Base-by-base conservation (phyloP, 1,140 invertebrate species). In the Musca domestica region DNA sequence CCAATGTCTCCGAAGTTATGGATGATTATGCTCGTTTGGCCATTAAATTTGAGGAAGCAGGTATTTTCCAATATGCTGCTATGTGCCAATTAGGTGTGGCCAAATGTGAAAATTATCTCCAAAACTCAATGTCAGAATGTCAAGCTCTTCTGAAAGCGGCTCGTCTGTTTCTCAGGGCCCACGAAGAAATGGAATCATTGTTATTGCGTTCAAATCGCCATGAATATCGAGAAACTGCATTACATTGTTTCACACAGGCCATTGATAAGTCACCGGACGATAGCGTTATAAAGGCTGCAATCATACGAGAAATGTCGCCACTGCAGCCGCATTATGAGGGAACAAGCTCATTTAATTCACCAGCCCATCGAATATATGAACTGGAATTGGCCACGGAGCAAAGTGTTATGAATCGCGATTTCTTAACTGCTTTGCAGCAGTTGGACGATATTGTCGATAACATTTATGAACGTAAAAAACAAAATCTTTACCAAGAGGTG, bases 391-490 rank as follows among this genome's bases (percentile, higher is more conserved):
- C 71, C 9, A 76, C 80, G 1, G 73, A 77, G 30, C 58, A 70
- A 20, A 68, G 71, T 17, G 69, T 80, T 2, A 66, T 71, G 25
- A 68, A 71, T 0, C 67, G 67, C 2, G 77, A 82, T 64, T 81
- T 72, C 47, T 67, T 78, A 0, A 68, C 48, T 9, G 78, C 80
- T 1, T 61, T 82, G 41, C 78, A 75, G 17, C 77, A 80, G 56
- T 66, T 78, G 23, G 78, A 80, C 25, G 80, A 82, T 65, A 81
- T 82, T 67, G 75, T 76, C 17, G 80, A 82, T 22, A 76, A 81
- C 52, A 73, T 82, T 0, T 75, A 74, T n/a, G 80, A 82, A 67
- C 75, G 80, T 6, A 76, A 78, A 6, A 71, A 66, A 0, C 72
- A 78, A 5, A 23, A 61, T 17, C 41, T 66, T 47, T 82, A 82